phyloP scores from a whole-genome alignment of 1,140 invertebrate genomes.

The Idris sp. region DNA sequence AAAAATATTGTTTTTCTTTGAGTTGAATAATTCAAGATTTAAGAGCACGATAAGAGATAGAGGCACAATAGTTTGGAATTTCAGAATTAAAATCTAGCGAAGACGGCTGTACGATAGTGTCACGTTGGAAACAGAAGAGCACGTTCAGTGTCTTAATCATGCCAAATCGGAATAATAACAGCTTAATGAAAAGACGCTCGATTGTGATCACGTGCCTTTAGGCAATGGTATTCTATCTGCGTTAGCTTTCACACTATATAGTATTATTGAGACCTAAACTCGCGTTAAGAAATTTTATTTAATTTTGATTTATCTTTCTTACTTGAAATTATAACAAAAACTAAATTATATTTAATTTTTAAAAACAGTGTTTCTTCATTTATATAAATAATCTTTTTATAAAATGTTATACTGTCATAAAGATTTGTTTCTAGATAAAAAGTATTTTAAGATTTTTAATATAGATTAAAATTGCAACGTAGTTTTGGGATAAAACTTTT shows the following conservation, averaged over 20 bases:
- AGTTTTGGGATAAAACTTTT: too few relatives aligned
- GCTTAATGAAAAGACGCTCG: constrained; percentile 56
- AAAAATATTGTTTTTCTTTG: constrained; percentile 4
- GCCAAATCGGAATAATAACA: constrained; percentile 55
- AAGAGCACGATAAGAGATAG: constrained; percentile 12
- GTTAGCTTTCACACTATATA: constrained; percentile 37
- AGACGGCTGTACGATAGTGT: constrained; percentile 34
- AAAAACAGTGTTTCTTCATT: too few relatives aligned
- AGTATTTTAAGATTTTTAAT: too few relatives aligned
- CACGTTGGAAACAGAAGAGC: constrained; percentile 42
- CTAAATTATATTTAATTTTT: too few relatives aligned
- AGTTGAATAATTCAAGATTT: constrained; percentile 13
- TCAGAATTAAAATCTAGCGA: constrained; percentile 37
- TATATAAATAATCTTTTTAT: too few relatives aligned
- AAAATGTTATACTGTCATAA: too few relatives aligned
- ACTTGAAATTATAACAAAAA: not conserved
- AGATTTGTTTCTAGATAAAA: too few relatives aligned
- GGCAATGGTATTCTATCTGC: constrained; percentile 32
- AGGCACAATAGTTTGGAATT: constrained; percentile 33
- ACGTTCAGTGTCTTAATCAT: constrained; percentile 54
- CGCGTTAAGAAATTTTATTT: constrained; percentile 8
- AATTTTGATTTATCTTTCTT: not conserved
- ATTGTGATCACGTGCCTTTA: constrained; percentile 37
- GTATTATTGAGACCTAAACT: constrained; percentile 30
- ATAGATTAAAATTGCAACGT: too few relatives aligned